Evolutionary conservation across 1,140 invertebrate genomes (phyloP), one percentile per base, ranked within the genome.

Genomic region (Temnothorax longispinosus): DNA sequence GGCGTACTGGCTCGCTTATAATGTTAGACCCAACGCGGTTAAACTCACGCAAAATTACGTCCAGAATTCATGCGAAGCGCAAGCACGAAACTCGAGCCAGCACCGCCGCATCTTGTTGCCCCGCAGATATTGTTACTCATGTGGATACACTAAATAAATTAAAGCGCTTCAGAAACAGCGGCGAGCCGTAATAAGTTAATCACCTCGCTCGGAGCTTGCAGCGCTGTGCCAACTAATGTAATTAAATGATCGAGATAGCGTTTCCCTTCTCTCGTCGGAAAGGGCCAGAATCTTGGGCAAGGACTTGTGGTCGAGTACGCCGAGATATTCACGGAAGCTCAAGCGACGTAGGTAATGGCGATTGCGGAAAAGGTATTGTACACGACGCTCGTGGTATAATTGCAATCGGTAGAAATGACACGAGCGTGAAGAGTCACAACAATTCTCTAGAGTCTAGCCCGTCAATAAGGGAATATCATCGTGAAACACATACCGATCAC

Each of bases 71-170:
- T 64, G 65, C 86, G 78, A 54, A 18, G 35, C 44, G 32, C 32
- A 74, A 47, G n/a, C 71, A 60, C 32, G 80, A 74, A 50, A 84
- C 54, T 75, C 54, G 38, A 35, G 54, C 67, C 8, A 35, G 69
- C 5, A 35, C 32, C 54, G 56, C n/a, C 35, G 58, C 60, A 72
- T 67, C 80, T 85, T 89, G 89, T 89, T 90, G 84, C 89, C 47
- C 80, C 21, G 67, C 62, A 56, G 69, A 85, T 90, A 90, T 90
- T 90, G 89, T 90, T 90, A 85, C 88, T 90, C 89, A 86, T 90
- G 89, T 88, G 89, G 65, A 89, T 90, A 72, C 89, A 88, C 89
- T 90, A 90, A 90, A 90, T 90, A 90, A 90, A 90, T 90, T 90
- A 90, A 86, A 78, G 87, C 81, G 81, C 87, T 88, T 90, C 89